phyloP scores from a whole-genome alignment of 2,113 vertebrate species.

The Hippopotamus amphibius region DNA sequence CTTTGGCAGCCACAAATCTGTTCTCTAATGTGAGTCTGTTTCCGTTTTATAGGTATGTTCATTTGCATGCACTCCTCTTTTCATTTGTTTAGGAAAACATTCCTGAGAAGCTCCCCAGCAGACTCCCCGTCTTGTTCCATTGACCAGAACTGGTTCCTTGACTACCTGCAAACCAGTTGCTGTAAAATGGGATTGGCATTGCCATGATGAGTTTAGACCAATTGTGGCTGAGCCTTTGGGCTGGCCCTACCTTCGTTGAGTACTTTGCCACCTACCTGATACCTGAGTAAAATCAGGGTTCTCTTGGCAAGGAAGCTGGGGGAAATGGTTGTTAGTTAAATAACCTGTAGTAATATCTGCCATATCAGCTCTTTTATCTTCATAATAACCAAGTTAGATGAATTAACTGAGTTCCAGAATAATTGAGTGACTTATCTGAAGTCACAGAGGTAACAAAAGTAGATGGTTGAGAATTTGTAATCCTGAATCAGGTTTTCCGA shows the following conservation, averaged over 20 bases:
- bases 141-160: neutral
- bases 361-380: neutral
- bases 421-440: conserved; percentile 26
- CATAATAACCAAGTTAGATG: neutral
- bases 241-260: neutral
- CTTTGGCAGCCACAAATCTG: neutral
- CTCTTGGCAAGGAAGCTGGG: conserved; percentile 2
- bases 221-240: neutral
- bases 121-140: neutral
- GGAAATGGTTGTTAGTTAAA: neutral
- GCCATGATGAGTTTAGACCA: neutral
- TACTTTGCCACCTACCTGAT: neutral
- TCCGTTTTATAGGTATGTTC: neutral
- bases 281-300: neutral
- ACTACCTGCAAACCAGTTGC: neutral
- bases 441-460: conserved; percentile 32
- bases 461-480: conserved; percentile 3
- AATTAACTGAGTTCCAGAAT: conserved; percentile 10
- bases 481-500: conserved; percentile 16
- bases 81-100: neutral
- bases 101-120: neutral
- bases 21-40: neutral
- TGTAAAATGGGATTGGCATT: neutral
- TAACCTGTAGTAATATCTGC: neutral
- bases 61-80: neutral